These are phyloP conservation scores for Hippocampus barbouri DNA, from an alignment of 2,113 vertebrate species.

Conservation along the genomic window DNA sequence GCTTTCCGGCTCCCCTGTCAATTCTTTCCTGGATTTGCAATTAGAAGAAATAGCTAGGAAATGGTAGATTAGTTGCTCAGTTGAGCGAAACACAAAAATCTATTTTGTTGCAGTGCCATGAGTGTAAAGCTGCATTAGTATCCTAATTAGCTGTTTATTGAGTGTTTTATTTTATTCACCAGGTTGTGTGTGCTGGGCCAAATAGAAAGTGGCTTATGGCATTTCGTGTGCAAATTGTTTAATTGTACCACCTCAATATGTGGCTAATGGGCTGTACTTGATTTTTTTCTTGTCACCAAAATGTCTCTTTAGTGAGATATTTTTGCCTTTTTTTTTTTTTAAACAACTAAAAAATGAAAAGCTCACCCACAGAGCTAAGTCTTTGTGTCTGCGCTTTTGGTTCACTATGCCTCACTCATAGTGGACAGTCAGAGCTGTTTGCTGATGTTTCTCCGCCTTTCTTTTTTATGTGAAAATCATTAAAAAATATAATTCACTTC, in stretches of 20 bases:
- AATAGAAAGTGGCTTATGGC: not conserved
- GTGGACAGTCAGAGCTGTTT: conserved; percentile 39
- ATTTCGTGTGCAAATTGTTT: not conserved
- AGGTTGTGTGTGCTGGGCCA: conserved; percentile 14
- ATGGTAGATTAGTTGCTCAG: conserved; percentile 60
- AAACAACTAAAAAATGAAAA: conserved; percentile 1
- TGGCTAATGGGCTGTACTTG: not conserved
- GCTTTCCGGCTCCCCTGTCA: conserved; percentile 54
- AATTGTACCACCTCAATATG: not conserved
- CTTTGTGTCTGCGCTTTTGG: conserved; percentile 27
- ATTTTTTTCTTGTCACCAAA: not conserved
- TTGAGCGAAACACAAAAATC: conserved; percentile 58
- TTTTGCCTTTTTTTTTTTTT: not conserved
- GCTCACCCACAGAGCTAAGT: conserved; percentile 20
- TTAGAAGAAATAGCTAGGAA: conserved; percentile 56
- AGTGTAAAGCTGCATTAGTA: conserved; percentile 36
- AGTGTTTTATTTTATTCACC: conserved; percentile 51
- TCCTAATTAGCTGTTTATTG: conserved; percentile 54
- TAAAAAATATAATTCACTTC: not conserved
- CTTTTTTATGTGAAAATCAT: conserved; percentile 30
- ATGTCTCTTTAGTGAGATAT: not conserved
- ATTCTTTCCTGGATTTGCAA: conserved; percentile 49
- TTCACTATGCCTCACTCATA: not conserved
- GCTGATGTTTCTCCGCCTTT: conserved; percentile 10
- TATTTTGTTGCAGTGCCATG: conserved; percentile 44